phyloP scores from a whole-genome alignment of 2,888 invertebrate genomes.

The Leptarthrus brevirostris region DNA sequence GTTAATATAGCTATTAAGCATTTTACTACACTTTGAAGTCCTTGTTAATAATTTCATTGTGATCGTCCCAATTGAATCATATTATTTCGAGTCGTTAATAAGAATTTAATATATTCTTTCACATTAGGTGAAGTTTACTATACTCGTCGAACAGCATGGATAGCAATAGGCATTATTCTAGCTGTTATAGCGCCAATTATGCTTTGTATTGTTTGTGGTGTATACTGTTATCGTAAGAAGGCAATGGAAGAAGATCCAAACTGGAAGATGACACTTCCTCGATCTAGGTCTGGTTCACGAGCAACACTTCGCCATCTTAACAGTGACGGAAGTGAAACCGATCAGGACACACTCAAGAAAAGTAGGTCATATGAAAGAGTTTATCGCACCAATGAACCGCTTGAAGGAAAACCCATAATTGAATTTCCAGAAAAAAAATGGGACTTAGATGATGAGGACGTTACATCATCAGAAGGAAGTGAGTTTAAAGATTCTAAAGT shows the following conservation, averaged over 20 bases:
- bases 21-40: too few species aligned
- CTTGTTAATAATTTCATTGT: too few species aligned
- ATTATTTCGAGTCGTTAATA: too few species aligned
- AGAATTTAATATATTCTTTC: slow-evolving; percentile 7
- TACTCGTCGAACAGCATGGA: slow-evolving; percentile 78
- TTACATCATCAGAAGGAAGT: slow-evolving; percentile 71
- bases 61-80: too few species aligned
- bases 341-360: slow-evolving; percentile 72
- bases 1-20: too few species aligned
- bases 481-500: slow-evolving; percentile 74
- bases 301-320: slow-evolving; percentile 69
- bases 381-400: slow-evolving; percentile 86
- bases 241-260: slow-evolving; percentile 71
- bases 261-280: slow-evolving; percentile 71
- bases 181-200: slow-evolving; percentile 76
- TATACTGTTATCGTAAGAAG: slow-evolving; percentile 75
- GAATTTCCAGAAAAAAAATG: slow-evolving; percentile 85
- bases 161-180: slow-evolving; percentile 79
- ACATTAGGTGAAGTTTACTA: slow-evolving; percentile 74
- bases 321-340: slow-evolving; percentile 71
- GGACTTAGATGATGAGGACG: slow-evolving; percentile 78
- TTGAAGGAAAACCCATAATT: slow-evolving; percentile 76
- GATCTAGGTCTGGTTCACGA: slow-evolving; percentile 71
- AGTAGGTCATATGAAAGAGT: slow-evolving; percentile 82
- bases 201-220: slow-evolving; percentile 72